phyloP scores from a whole-genome alignment of 2,113 vertebrate species.

The Picathartes gymnocephalus region DNA sequence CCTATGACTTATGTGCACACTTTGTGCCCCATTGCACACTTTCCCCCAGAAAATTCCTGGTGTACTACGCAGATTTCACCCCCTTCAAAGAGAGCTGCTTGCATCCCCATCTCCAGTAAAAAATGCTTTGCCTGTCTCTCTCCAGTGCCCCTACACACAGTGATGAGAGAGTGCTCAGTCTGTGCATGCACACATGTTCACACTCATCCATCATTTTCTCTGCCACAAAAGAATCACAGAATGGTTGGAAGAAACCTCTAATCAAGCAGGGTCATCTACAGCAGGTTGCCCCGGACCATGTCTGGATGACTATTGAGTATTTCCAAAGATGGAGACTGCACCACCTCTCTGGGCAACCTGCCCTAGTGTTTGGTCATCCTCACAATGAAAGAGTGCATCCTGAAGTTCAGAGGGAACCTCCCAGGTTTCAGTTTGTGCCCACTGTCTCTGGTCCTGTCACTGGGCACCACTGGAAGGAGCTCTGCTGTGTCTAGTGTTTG shows the following conservation, averaged over 20 bases:
- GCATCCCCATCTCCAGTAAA: neutral
- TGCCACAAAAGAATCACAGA: neutral
- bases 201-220: neutral
- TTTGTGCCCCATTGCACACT: neutral
- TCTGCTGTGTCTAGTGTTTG: too few relatives aligned
- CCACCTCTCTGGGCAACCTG: neutral
- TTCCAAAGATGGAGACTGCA: neutral
- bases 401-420: neutral
- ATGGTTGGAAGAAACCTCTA: neutral
- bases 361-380: neutral
- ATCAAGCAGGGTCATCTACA: neutral
- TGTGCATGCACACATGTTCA: accelerated
- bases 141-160: neutral
- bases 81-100: neutral
- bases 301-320: neutral
- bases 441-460: neutral
- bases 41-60: neutral
- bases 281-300: neutral
- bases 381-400: neutral
- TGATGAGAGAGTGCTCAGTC: neutral
- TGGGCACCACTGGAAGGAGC: neutral
- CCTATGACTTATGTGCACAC: neutral
- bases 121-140: neutral
- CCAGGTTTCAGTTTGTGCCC: neutral
- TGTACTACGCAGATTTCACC: neutral